Base-by-base conservation (phyloP, 2,113 vertebrate species). In the Heloderma charlesbogerti region DNA sequence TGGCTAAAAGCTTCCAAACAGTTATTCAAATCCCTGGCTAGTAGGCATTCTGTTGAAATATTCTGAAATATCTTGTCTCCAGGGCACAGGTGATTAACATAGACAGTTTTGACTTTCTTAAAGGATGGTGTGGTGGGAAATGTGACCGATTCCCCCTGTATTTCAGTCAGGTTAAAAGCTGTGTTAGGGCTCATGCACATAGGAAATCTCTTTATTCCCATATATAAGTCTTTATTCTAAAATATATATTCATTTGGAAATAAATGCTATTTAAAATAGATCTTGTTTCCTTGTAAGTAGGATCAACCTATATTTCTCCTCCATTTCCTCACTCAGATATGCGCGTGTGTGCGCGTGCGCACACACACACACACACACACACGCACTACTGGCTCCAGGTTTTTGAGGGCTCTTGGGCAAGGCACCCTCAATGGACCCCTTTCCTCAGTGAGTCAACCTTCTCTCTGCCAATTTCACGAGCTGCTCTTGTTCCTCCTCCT, bases 1-100 rank as follows among this genome's bases (percentile, higher is more conserved):
- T 92, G 51, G 40, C 60, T 91, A 45, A 40, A 87, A 91, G 66
- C 6, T 22, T 75, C 40, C 40, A 78, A 45, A 63, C 1, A 0
- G 8, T 91, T n/a, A 37, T 7, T 40, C 2, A 69, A 54, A 37
- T 74, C 86, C 25, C 1, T 0, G 0, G 34, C 10, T 22, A 87
- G 37, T 40, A 92, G 57, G 25, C 87, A 85, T 1, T 3, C 2
- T 71, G 0, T 34, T 88, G n/a, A 90, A 10, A 66, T 34, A 12
- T 92, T 69, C 79, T 89, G 37, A 51, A 75, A 77, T 43, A 72
- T 51, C 60, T 51, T 82, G 57, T 40, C 15, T 45, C 29, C 69
- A 45, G 37, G 34, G 27, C 48, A 81, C 8, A 81, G 66, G 48
- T 40, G 15, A 27, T 43, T 51, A 54, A 89, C 45, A 29, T 88